Evolutionary conservation across 2,888 invertebrate genomes (phyloP), one percentile per base, ranked within the genome.

Genomic region (Perithous albicinctus): DNA sequence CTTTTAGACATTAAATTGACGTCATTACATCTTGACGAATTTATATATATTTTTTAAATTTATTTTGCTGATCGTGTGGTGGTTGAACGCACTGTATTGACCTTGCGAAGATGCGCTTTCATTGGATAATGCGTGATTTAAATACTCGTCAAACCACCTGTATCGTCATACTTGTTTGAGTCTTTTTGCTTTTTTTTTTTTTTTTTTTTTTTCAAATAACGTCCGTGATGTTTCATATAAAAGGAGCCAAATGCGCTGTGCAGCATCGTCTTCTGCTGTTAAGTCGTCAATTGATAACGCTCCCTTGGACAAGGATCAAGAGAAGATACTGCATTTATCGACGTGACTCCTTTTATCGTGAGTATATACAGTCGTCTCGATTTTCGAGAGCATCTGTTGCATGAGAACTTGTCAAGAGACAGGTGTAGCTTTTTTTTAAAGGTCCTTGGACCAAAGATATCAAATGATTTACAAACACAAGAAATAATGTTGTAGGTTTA

Each of bases 1-100:
- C 0, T 87, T 88, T 54, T 89, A 67, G 80, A n/a, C 35, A 6
- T n/a, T n/a, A n/a, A 7, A 54, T 41, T n/a, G 10, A 6, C 8
- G 2, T 51, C n/a, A n/a, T 29, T 15, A 4, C 6, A n/a, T 56
- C 29, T n/a, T 12, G 7, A 6, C 29, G 15, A 56, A 29, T 29
- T 18, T 6, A n/a, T 56, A 20, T 23, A 48, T 63, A 23, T 61
- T 61, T 29, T 23, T 38, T n/a, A n/a, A n/a, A n/a, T n/a, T n/a
- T n/a, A n/a, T n/a, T n/a, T n/a, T n/a, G n/a, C 1, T 51, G n/a
- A 18, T n/a, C 46, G 8, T 7, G 15, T 8, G 12, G 43, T 20
- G 12, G 64, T 54, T 51, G 64, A 75, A 75, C 23, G 29, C 43
- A 64, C 54, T 23, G 8, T 26, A 12, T 12, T 15, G 64, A 46